phyloP scores from a whole-genome alignment of 2,888 invertebrate genomes.

The Elmis aenea region DNA sequence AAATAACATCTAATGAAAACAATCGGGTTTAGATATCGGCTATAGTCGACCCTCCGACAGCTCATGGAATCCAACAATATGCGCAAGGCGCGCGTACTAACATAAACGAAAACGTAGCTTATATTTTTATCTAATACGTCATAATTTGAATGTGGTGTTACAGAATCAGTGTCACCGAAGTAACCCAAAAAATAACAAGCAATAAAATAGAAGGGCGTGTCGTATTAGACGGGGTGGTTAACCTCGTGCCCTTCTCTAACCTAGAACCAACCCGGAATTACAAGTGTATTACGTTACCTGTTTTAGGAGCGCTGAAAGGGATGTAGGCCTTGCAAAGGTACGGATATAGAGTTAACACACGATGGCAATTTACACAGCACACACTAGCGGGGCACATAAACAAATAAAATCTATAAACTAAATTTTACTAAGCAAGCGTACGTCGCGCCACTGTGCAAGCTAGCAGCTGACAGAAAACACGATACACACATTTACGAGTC shows the following conservation, averaged over 20 bases:
- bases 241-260: slow-evolving; percentile 43
- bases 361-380: slow-evolving; percentile 38
- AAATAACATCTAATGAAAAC: no score
- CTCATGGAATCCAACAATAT: slow-evolving; percentile 15
- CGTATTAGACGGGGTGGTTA: slow-evolving; percentile 37
- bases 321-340: slow-evolving; percentile 26
- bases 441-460: slow-evolving; percentile 62
- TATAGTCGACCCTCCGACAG: no score
- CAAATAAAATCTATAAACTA: slow-evolving; percentile 46
- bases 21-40: no score
- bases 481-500: slow-evolving; percentile 38
- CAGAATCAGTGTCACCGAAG: neutral
- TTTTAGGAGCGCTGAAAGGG: slow-evolving; percentile 25
- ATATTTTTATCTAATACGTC: neutral
- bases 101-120: slow-evolving; percentile 21
- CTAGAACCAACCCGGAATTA: slow-evolving; percentile 34
- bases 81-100: slow-evolving; percentile 22
- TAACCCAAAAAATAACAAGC: neutral
- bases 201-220: slow-evolving; percentile 37
- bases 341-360: slow-evolving; percentile 32
- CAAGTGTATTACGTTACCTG: slow-evolving; percentile 29
- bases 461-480: slow-evolving; percentile 61
- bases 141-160: neutral
- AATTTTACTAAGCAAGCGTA: slow-evolving; percentile 48
- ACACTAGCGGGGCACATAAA: slow-evolving; percentile 46